Evolutionary conservation across 1,140 invertebrate species (phyloP).

Genomic region (Pseudoatta argentina): DNA sequence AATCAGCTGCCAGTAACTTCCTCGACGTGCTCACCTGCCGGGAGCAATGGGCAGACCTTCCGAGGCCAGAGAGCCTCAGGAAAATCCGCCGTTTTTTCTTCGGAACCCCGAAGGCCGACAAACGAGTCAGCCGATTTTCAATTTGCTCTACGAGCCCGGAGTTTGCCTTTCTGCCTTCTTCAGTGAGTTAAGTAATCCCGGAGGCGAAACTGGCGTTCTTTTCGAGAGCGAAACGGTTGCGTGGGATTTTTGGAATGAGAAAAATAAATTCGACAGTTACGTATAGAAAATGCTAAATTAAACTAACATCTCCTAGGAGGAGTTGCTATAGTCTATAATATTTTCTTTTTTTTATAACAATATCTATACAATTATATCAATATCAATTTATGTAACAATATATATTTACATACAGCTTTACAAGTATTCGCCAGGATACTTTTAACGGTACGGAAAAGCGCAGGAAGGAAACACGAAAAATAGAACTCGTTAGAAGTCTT

Average conservation of each 20-base stretch:
- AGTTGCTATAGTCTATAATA: neutral
- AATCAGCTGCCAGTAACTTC: slow-evolving; percentile 82
- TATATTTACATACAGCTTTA: neutral
- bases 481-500: neutral
- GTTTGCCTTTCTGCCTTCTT: slow-evolving; percentile 73
- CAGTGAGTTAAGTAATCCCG: slow-evolving; percentile 58
- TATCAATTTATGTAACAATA: neutral
- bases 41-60: slow-evolving; percentile 22
- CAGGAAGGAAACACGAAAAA: neutral
- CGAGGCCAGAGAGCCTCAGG: slow-evolving; percentile 37
- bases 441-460: slow-evolving; percentile 2
- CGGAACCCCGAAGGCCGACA: slow-evolving; percentile 40
- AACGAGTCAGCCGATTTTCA: slow-evolving; percentile 65
- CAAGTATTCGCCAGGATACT: neutral
- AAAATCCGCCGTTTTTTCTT: slow-evolving; percentile 63
- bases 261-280: slow-evolving; percentile 44
- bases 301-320: neutral
- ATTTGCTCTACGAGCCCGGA: slow-evolving; percentile 68
- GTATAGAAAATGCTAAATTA: slow-evolving; percentile 20
- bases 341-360: neutral
- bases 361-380: too few species aligned
- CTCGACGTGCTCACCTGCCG: slow-evolving; percentile 73
- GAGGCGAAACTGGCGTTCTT: neutral
- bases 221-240: slow-evolving; percentile 42
- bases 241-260: slow-evolving; percentile 34